phyloP scores from a whole-genome alignment of 30 jellyfish, hydroid and myxozoan genomes.

The Euphysa ruthae region DNA sequence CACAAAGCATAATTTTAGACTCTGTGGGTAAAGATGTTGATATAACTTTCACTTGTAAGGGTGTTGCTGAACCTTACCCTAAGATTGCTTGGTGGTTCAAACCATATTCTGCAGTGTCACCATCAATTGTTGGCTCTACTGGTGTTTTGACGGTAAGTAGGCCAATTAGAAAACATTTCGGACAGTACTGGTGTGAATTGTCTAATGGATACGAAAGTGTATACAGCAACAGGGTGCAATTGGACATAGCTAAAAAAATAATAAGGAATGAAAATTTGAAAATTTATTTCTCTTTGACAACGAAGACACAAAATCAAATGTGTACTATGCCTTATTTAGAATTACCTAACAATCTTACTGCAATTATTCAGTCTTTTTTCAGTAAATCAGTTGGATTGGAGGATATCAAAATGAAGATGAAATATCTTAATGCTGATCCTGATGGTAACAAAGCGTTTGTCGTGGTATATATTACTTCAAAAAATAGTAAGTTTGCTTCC shows the following conservation, averaged over 20 bases:
- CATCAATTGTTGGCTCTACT: constrained; percentile 12
- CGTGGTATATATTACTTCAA: too few species aligned
- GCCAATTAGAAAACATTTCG: constrained; percentile 24
- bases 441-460: too few species aligned
- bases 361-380: constrained; percentile 6
- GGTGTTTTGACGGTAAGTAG: constrained; percentile 27
- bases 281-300: constrained; percentile 14
- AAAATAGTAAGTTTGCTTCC: too few species aligned
- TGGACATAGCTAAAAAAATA: constrained; percentile 34
- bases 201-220: constrained; percentile 45
- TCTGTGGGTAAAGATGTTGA: constrained; percentile 1
- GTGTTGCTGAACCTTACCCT: constrained; percentile 27
- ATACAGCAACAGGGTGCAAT: constrained; percentile 63
- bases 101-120: constrained; percentile 22
- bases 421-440: neutral
- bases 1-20: constrained; percentile 36
- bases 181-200: constrained; percentile 85
- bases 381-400: neutral
- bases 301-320: neutral
- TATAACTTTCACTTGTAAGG: constrained; percentile 47
- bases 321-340: constrained; percentile 9
- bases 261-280: constrained; percentile 36
- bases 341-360: neutral
- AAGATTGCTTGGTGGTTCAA: constrained; percentile 51
- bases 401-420: too few species aligned